These are phyloP conservation scores for Hydrophis major DNA, from an alignment of 2,797 vertebrate genomes.

Conservation along the genomic window DNA sequence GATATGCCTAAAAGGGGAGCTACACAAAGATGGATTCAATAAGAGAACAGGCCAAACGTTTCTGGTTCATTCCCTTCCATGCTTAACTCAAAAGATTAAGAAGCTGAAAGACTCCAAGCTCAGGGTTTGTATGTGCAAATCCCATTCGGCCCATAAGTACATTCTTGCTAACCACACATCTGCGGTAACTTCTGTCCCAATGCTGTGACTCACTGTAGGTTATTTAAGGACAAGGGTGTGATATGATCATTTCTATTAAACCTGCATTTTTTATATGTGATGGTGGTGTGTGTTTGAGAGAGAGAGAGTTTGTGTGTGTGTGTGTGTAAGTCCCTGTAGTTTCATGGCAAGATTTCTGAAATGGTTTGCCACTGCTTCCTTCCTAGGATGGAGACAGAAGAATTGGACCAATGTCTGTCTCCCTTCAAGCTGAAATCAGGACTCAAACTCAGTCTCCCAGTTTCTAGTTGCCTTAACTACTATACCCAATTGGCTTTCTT, in stretches of 20 bases:
- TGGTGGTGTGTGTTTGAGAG: not conserved
- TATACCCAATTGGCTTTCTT: not conserved
- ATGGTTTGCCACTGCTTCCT: not conserved
- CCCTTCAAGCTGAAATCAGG: not conserved
- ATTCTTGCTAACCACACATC: not conserved
- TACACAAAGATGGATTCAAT: not conserved
- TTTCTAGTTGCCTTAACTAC: not conserved
- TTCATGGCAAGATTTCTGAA: not conserved
- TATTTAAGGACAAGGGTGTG: not conserved
- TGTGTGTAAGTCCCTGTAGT: not conserved
- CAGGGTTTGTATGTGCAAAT: not conserved
- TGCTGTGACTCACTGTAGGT: not conserved
- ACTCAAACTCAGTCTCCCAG: not conserved
- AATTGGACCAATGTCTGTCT: not conserved
- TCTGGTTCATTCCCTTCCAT: not conserved
- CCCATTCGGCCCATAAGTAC: not conserved
- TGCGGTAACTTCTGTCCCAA: not conserved
- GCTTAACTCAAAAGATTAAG: not conserved
- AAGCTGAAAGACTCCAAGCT: not conserved
- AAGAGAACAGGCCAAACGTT: not conserved
- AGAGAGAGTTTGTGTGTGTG: not conserved
- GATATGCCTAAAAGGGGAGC: not conserved
- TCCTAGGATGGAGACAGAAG: not conserved
- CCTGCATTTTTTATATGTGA: not conserved
- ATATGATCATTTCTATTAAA: not conserved